A percentile compares a stretch with the other conserved stretches of the same genome.
Conservation (phyloP, 2,888 invertebrate species). For the Tinea semifulvella region DNA sequence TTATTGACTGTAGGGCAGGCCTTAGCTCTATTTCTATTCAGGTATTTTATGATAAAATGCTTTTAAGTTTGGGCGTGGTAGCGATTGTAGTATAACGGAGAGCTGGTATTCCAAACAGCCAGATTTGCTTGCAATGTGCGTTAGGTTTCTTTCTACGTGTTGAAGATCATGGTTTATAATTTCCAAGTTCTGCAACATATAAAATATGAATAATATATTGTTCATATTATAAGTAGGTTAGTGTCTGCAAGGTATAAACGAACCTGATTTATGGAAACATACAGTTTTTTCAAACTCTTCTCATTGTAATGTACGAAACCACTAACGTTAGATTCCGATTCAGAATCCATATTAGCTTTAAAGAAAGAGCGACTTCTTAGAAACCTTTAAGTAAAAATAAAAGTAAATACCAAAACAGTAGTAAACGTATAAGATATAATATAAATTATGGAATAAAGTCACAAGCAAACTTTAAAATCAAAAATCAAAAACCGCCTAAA, state of each 20-base stretch:
- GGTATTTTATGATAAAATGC: background rate
- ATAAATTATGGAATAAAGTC: background rate
- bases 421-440: background rate
- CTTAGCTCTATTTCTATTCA: no score
- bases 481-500: background rate
- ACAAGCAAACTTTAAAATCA: background rate
- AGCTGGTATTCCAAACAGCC: conserved; percentile 49
- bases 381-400: background rate
- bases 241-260: no score
- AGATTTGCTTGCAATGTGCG: conserved; percentile 34
- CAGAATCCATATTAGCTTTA: conserved; percentile 31
- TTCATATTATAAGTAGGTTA: no score
- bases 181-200: conserved; percentile 55
- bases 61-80: conserved; percentile 36
- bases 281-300: conserved; percentile 42
- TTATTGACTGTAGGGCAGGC: no score
- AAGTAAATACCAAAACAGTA: background rate
- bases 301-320: conserved; percentile 50
- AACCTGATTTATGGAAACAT: conserved; percentile 47
- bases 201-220: conserved; percentile 18
- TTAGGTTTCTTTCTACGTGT: conserved; percentile 49
- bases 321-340: conserved; percentile 56
- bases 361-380: background rate
- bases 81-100: conserved; percentile 35
- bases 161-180: conserved; percentile 49